Evolutionary conservation across 2,888 invertebrate genomes (phyloP).

Genomic region (Epirrhoe alternata): DNA sequence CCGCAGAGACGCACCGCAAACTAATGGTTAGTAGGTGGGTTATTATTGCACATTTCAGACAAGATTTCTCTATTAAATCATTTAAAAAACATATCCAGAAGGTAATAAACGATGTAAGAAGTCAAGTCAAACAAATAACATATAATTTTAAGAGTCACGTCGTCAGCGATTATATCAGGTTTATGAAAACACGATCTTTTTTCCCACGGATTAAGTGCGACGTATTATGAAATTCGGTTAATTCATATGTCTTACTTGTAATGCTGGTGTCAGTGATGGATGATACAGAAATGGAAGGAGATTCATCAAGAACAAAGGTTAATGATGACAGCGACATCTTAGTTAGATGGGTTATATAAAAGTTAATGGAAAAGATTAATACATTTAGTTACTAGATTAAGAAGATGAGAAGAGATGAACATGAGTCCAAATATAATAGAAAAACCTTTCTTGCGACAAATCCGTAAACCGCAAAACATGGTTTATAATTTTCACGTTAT

Average conservation of each 20-base stretch:
- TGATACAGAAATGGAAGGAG: constrained; percentile 38
- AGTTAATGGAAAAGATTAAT: constrained; percentile 24
- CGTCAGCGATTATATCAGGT: constrained; percentile 41
- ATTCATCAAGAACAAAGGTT: constrained; percentile 55
- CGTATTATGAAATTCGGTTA: constrained; percentile 40
- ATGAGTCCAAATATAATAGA: background rate
- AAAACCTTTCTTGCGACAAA: constrained; percentile 64
- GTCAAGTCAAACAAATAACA: constrained; percentile 16
- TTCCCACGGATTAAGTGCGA: constrained; percentile 41
- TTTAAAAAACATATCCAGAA: constrained; percentile 10
- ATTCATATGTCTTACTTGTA: constrained; percentile 30
- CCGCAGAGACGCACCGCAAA: constrained; percentile 47
- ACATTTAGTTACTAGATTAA: constrained; percentile 4
- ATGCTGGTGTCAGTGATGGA: constrained; percentile 48
- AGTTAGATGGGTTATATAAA: constrained; percentile 28
- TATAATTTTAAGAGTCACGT: constrained; percentile 34
- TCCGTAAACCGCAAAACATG: constrained; percentile 68
- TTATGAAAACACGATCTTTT: constrained; percentile 30
- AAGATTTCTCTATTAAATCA: constrained; percentile 34
- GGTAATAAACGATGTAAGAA: constrained; percentile 8
- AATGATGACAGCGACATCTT: constrained; percentile 46
- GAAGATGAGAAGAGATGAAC: background rate
- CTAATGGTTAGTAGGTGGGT: constrained; percentile 37
- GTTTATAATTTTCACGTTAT: constrained; percentile 44
- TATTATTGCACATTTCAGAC: constrained; percentile 10